Evolutionary conservation across 2,797 vertebrate genomes (phyloP).

Genomic region (Lagodon rhomboides): DNA sequence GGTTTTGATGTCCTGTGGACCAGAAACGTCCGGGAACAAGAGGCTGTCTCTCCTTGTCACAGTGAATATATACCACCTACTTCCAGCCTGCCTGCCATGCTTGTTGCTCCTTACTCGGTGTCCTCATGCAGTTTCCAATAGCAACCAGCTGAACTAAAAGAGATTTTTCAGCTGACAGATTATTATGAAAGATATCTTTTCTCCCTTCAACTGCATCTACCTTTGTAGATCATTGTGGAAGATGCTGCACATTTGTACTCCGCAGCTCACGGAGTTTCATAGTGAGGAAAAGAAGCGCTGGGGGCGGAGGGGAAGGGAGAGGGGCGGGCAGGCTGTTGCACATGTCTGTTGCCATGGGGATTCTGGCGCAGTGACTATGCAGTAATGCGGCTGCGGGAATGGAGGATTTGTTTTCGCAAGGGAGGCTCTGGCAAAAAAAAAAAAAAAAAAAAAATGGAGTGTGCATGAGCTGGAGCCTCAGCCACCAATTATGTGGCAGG

Average conservation of each 20-base stretch:
- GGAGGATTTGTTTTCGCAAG: conserved; percentile 81
- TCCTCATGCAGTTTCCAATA: conserved; percentile 81
- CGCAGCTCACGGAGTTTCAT: conserved; percentile 60
- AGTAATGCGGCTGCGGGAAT: conserved; percentile 80
- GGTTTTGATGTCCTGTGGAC: conserved; percentile 58
- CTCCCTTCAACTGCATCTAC: conserved; percentile 64
- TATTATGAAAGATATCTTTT: conserved; percentile 76
- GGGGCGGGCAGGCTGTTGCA: conserved; percentile 74
- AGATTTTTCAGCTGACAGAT: conserved; percentile 77
- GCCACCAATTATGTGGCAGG: conserved; percentile 76
- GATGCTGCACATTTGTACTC: conserved; percentile 71
- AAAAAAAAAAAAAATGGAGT: conserved; percentile 51
- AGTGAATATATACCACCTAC: conserved; percentile 69
- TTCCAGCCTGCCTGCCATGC: conserved; percentile 66
- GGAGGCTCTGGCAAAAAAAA: conserved; percentile 49
- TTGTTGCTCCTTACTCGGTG: conserved; percentile 67
- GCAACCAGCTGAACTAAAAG: conserved; percentile 79
- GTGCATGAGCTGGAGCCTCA: conserved; percentile 73
- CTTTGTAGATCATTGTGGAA: conserved; percentile 72
- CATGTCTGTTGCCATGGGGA: conserved; percentile 88
- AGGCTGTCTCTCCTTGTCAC: conserved; percentile 66
- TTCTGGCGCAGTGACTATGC: conserved; percentile 86
- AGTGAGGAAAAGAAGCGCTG: conserved; percentile 51
- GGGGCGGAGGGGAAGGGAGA: conserved; percentile 31
- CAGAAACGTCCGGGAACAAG: conserved; percentile 64